Conservation (phyloP, 1,140 invertebrate genomes). For the Chlorops oryzae region DNA sequence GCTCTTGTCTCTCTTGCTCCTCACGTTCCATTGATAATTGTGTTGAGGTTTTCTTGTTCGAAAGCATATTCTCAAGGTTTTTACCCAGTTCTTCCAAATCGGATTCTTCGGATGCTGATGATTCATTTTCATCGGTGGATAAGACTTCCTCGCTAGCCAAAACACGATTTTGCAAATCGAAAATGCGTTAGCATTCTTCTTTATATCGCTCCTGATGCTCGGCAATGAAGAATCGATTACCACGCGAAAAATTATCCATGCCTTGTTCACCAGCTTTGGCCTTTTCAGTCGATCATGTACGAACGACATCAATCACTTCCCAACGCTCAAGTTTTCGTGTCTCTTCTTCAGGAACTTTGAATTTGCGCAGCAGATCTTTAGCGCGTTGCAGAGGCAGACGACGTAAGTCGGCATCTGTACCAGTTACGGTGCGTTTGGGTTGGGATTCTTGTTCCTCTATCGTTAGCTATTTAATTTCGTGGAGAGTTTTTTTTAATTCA, state of each 20-base stretch:
- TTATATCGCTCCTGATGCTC: slow-evolving; percentile 99
- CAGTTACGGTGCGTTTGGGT: slow-evolving; percentile 94
- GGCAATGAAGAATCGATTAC: slow-evolving; percentile 95
- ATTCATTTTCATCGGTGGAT: slow-evolving; percentile 91
- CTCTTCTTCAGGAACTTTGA: slow-evolving; percentile 96
- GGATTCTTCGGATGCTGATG: slow-evolving; percentile 86
- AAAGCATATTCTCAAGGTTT: slow-evolving; percentile 96
- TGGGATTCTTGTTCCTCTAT: slow-evolving; percentile 86
- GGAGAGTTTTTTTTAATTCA: background rate
- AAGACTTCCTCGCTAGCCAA: slow-evolving; percentile 86
- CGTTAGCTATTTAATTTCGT: slow-evolving; percentile 51
- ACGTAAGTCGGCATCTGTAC: slow-evolving; percentile 96
- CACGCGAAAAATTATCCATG: slow-evolving; percentile 98
- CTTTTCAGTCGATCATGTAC: slow-evolving; percentile 96
- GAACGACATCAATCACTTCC: slow-evolving; percentile 98
- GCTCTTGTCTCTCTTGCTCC: slow-evolving; percentile 89
- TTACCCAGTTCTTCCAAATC: slow-evolving; percentile 99
- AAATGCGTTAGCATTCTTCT: slow-evolving; percentile 97
- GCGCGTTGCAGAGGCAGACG: slow-evolving; percentile 93
- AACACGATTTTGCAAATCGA: slow-evolving; percentile 95
- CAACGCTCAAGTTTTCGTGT: slow-evolving; percentile 96
- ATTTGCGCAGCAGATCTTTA: slow-evolving; percentile 90
- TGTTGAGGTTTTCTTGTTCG: slow-evolving; percentile 90
- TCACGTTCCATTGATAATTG: slow-evolving; percentile 86
- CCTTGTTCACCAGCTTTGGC: slow-evolving; percentile 96